Evolutionary conservation across 2,888 invertebrate genomes (phyloP), one percentile per base, ranked within the genome.

Genomic region (Chloromyia formosa): DNA sequence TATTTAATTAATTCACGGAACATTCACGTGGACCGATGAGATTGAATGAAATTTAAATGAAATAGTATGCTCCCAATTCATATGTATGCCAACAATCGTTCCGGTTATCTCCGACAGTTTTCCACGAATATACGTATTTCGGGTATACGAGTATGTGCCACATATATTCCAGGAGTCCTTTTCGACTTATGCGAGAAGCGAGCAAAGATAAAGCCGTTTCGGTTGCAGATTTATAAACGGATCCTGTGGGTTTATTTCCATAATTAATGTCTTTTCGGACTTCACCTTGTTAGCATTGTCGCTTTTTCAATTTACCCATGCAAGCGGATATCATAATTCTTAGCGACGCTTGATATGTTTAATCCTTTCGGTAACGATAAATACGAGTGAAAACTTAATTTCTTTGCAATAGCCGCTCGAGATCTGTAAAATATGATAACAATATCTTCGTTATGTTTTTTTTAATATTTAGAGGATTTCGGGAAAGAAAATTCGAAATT

Each of bases 261-360:
- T 71, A 71, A 71, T 71, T 71, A 71, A 71, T 71, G 71, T 71
- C 71, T 56, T 71, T 66, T 71, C 58, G 56, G 71, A 58, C 71
- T 71, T 71, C 71, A 71, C 71, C 71, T 71, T 71, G 71, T 71
- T 71, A 71, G 58, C 58, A 58, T 18, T 71, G 56, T 56, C 71
- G 58, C 56, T 71, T 71, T 71, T 71, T 71, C 71, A 71, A 71
- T 71, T 71, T 71, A 71, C 56, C 58, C 71, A 71, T 9, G 42
- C 71, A 58, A 71, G 18, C 56, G 45, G 71, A 71, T 56, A 71
- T 58, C 27, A 71, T 71, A 71, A 71, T 56, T 71, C 71, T 58
- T 40, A 60, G 27, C n/a, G 27, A 22, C 22, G 60, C 49, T 49
- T 49, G 49, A 49, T 49, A 49, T 49, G 49, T n/a, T n/a, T 49